Percentiles rank a stretch among this genome's conserved stretches.
Conservation (phyloP, 1,140 invertebrate species). For the Dryas iulia region DNA sequence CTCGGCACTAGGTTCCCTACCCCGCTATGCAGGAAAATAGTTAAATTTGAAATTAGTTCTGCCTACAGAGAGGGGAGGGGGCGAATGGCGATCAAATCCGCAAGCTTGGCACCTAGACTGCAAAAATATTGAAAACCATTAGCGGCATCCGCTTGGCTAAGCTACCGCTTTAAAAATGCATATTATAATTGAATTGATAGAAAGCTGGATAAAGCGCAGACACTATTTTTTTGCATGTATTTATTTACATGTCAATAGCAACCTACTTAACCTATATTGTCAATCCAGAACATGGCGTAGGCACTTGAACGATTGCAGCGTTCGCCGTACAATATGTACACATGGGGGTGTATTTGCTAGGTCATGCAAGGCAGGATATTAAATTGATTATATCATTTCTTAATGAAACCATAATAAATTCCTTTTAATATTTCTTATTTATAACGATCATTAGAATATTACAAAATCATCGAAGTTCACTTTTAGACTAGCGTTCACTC, state of each 20-base stretch:
- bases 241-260: not conserved
- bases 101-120: not conserved
- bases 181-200: not conserved
- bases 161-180: not conserved
- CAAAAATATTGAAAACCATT: not conserved
- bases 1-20: too few species aligned
- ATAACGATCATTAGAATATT: too few species aligned
- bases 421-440: too few species aligned
- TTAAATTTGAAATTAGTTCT: too few species aligned
- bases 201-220: not conserved
- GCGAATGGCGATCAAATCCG: not conserved
- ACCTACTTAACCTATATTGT: not conserved
- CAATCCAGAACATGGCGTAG: not conserved
- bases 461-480: too few species aligned
- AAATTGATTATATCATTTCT: not conserved
- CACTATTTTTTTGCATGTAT: not conserved
- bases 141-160: not conserved
- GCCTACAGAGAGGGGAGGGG: not conserved
- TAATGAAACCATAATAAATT: too few species aligned
- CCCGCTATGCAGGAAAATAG: too few species aligned
- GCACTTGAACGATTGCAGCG: not conserved
- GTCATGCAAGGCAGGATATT: not conserved
- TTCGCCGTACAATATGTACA: not conserved
- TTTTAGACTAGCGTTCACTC: too few species aligned
- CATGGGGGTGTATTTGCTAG: not conserved